A percentile compares a stretch with the other conserved stretches of the same genome.
Evolutionary conservation across 2,113 vertebrate genomes (phyloP).

Genomic region (Zeus faber): DNA sequence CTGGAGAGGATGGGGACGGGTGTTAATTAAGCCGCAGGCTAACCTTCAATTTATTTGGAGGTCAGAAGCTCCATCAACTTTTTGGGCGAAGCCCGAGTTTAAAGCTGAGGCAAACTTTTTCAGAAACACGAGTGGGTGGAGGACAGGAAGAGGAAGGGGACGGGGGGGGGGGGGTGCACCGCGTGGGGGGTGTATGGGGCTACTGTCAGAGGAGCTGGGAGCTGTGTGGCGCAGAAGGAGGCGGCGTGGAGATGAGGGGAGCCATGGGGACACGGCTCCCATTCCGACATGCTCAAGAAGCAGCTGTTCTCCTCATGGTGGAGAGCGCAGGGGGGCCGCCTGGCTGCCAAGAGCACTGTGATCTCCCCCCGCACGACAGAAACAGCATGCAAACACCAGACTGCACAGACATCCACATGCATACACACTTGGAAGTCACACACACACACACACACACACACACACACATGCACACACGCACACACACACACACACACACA

Average conservation of each 20-base stretch:
- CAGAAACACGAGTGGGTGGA: no score
- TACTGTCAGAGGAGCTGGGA: constrained; percentile 32
- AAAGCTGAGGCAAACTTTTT: no score
- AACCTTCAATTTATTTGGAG: constrained; percentile 64
- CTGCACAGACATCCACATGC: constrained; percentile 1
- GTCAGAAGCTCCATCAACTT: constrained; percentile 43
- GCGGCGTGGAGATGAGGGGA: constrained; percentile 32
- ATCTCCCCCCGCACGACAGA: constrained; percentile 46
- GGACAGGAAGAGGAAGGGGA: no score
- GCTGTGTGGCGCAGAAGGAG: constrained; percentile 23
- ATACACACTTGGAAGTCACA: constrained; percentile 15
- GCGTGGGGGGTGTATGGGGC: neutral
- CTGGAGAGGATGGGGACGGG: constrained; percentile 11
- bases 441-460: constrained; percentile 16
- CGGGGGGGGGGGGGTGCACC: neutral
- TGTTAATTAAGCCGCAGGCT: constrained; percentile 55
- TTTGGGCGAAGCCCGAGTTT: constrained; percentile 22
- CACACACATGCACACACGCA: constrained; percentile 1
- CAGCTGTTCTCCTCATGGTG: constrained; percentile 71
- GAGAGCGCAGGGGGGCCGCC: constrained; percentile 43
- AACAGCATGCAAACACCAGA: constrained; percentile 26
- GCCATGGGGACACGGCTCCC: constrained; percentile 53
- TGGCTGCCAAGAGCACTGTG: constrained; percentile 55
- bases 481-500: constrained; percentile 17
- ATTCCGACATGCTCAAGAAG: constrained; percentile 54